Evolutionary conservation across 2,113 vertebrate species (phyloP).

Genomic region (Propithecus coquereli): DNA sequence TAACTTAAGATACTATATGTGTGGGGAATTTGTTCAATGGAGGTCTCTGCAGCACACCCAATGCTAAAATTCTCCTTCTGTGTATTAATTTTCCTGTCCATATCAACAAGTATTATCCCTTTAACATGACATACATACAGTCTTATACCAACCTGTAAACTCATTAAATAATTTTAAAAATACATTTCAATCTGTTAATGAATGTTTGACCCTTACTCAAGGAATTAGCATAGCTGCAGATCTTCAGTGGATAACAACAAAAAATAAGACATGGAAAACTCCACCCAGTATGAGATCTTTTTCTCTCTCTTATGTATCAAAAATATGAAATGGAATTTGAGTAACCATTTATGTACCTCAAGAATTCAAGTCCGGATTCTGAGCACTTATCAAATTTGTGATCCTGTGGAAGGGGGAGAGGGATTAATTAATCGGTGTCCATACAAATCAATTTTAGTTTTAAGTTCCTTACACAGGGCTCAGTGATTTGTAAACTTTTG

Average conservation of each 20-base stretch:
- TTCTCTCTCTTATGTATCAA: not conserved
- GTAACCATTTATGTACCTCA: not conserved
- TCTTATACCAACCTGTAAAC: not conserved
- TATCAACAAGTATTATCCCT: not conserved
- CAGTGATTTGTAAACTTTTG: not conserved
- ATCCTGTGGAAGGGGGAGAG: not conserved
- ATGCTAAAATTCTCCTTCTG: not conserved
- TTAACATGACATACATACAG: not conserved
- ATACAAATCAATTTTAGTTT: not conserved
- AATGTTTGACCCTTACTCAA: not conserved
- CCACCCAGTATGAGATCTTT: not conserved
- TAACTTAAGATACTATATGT: not conserved
- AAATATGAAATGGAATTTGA: not conserved
- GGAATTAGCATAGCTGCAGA: not conserved
- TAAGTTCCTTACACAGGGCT: not conserved
- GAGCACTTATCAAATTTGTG: not conserved
- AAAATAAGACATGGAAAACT: not conserved
- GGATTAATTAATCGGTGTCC: not conserved
- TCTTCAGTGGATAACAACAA: not conserved
- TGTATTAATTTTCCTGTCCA: not conserved
- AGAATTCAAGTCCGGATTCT: not conserved
- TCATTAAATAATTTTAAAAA: constrained; percentile 11
- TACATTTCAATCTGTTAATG: not conserved
- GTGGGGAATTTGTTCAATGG: not conserved
- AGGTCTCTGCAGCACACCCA: not conserved